A percentile compares a stretch with the other conserved stretches of the same genome.
Evolutionary conservation across 2,888 invertebrate species (phyloP).

Genomic region (Athrips mouffetella): DNA sequence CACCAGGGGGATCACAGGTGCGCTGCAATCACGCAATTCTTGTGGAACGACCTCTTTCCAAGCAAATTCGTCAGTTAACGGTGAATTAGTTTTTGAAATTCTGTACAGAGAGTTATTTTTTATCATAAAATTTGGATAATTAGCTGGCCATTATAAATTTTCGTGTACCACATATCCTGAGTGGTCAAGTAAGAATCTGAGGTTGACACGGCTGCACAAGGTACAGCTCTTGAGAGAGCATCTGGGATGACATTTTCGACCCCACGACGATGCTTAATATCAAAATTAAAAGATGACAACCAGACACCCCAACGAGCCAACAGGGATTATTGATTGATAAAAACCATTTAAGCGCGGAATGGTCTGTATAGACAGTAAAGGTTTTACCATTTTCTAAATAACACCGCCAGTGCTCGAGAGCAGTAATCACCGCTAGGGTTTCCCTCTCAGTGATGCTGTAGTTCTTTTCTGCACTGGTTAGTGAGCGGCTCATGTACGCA

Average conservation of each 20-base stretch:
- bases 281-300: not conserved
- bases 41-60: constrained; percentile 1
- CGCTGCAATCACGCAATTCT: not conserved
- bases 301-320: not conserved
- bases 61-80: not conserved
- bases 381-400: not conserved
- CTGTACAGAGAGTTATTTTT: not conserved
- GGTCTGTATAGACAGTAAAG: not conserved
- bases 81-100: not conserved
- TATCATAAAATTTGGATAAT: not conserved
- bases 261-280: not conserved
- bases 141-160: too few relatives aligned
- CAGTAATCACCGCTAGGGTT: constrained; percentile 10
- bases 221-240: too few relatives aligned
- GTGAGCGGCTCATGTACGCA: constrained; percentile 7
- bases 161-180: not conserved
- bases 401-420: constrained; percentile 12
- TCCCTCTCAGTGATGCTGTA: constrained; percentile 13
- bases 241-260: not conserved
- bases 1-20: too few relatives aligned
- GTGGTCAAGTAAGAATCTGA: not conserved
- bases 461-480: constrained; percentile 8
- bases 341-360: not conserved
- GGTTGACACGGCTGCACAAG: too few relatives aligned
- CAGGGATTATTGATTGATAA: not conserved